phyloP scores from a whole-genome alignment of 2,113 vertebrate species.

The Perognathus longimembris region DNA sequence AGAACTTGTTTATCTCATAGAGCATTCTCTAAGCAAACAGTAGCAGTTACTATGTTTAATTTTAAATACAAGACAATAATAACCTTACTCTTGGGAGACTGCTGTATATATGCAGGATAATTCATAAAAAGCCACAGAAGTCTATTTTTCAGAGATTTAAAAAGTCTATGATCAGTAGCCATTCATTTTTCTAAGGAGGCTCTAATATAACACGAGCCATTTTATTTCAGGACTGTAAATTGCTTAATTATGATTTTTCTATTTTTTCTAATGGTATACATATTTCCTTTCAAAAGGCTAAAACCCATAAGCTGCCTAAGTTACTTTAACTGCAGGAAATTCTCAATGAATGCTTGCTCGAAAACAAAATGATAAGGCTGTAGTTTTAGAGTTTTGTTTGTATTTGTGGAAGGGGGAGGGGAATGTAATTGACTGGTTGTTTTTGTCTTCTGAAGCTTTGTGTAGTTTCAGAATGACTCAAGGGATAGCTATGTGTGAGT shows the following conservation, averaged over 20 bases:
- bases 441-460: slow-evolving; percentile 44
- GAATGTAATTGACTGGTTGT: not conserved
- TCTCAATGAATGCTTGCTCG: not conserved
- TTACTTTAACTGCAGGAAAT: not conserved
- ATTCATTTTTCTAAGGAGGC: slow-evolving; percentile 48
- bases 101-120: not conserved
- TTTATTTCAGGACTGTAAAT: slow-evolving; percentile 38
- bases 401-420: not conserved
- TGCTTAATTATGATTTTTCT: slow-evolving; percentile 48
- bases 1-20: not conserved
- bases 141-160: not conserved
- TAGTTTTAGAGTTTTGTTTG: slow-evolving; percentile 28
- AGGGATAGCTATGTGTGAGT: not conserved
- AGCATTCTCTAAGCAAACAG: not conserved
- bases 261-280: slow-evolving; percentile 2
- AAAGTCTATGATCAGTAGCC: not conserved
- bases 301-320: slow-evolving; percentile 35
- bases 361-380: slow-evolving; percentile 46
- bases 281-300: slow-evolving; percentile 45
- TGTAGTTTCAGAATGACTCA: slow-evolving; percentile 34
- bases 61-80: slow-evolving; percentile 37
- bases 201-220: slow-evolving; percentile 44
- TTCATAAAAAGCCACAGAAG: slow-evolving; percentile 35
- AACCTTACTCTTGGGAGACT: not conserved
- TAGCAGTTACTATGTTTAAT: slow-evolving; percentile 31